Evolutionary conservation across 2,113 vertebrate genomes (phyloP), one percentile per base, ranked within the genome.

Genomic region (Heterochromis multidens): DNA sequence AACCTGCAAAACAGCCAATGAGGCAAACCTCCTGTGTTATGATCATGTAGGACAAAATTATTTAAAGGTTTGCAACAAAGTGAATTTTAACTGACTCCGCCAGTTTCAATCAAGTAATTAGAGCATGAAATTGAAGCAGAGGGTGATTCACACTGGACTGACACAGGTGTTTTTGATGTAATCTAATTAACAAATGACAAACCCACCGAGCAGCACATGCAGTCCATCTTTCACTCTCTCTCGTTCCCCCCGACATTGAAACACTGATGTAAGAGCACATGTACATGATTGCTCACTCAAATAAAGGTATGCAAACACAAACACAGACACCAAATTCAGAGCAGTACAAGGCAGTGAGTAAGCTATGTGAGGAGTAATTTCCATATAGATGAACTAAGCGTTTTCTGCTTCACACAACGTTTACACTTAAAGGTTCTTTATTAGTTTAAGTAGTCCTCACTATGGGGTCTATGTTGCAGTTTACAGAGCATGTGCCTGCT

Each of bases 101-200:
- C 27, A 27, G 43, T 84, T 81, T 80, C 37, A 27, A 56, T 43
- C 8, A 21, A 8, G 3, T 54, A 86, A 65, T 76, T 46, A 58
- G 82, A 85, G 80, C 82, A 90, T 82, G 60, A 82, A 86, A 84
- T 63, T 19, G 25, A 60, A 59, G 56, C 70, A 72, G 46, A 72
- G 40, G 46, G 29, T 84, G 80, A 49, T 13, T 13, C 43, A 81
- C 70, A 57, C 85, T 17, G 74, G 37, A 82, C 21, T 12, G 70
- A 79, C 86, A 81, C 37, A 77, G 87, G 78, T 82, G 87, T 80
- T 91, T 84, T 88, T 61, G 35, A 63, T 57, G 13, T 77, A 77
- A 84, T 85, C 59, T 87, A 78, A 54, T 87, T 77, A 87, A 83
- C 79, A 81, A 70, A 81, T 35, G 58, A 78, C 78, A 37, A 72